A percentile compares a stretch with the other conserved stretches of the same genome.
Evolutionary conservation across 2,888 invertebrate genomes (phyloP).

Genomic region (Netelia melanura): DNA sequence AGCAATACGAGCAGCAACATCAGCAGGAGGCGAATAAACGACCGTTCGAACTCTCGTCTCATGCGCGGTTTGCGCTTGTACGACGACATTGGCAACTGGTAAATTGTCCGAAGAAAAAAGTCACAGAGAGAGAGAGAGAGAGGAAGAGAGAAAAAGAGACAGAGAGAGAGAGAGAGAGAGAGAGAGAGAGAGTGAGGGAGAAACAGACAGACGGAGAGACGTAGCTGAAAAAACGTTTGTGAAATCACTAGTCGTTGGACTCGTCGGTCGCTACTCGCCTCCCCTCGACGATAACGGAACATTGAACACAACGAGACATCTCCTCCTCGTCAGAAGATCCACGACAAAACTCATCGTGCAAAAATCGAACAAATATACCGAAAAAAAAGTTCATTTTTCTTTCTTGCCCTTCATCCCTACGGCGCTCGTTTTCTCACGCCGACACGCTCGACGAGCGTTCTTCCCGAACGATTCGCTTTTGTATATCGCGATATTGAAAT

Average conservation of each 20-base stretch:
- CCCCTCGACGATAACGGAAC: constrained; percentile 60
- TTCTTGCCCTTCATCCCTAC: neutral
- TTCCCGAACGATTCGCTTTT: too few species aligned
- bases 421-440: constrained; percentile 5
- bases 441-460: constrained; percentile 14
- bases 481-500: constrained; percentile 29
- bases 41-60: constrained; percentile 64
- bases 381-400: constrained; percentile 7
- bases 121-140: constrained; percentile 1
- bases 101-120: constrained; percentile 3
- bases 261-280: constrained; percentile 20
- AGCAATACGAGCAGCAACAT: constrained; percentile 53
- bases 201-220: constrained; percentile 32
- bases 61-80: constrained; percentile 43
- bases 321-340: constrained; percentile 6
- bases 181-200: constrained; percentile 4
- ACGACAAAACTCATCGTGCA: constrained; percentile 7
- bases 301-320: constrained; percentile 39
- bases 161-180: neutral
- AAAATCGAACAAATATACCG: constrained; percentile 27
- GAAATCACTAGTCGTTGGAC: constrained; percentile 45
- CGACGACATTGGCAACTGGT: constrained; percentile 18
- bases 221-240: constrained; percentile 2
- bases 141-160: neutral
- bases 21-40: constrained; percentile 67